Conservation (phyloP, 35 echinoderm and acorn worm species). For the Heliocidaris tuberculata region DNA sequence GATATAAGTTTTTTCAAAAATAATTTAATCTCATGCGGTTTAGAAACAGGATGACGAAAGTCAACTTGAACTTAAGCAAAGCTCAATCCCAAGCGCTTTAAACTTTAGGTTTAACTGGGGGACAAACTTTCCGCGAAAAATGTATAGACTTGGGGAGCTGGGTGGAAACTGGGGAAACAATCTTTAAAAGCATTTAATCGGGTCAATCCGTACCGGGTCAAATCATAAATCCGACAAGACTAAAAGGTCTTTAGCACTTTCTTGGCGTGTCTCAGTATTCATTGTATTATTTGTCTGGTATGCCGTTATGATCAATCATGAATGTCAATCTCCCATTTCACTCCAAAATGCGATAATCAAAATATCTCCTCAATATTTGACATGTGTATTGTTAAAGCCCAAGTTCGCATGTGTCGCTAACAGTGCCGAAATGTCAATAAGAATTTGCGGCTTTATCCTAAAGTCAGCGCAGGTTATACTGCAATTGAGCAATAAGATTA, state of each 20-base stretch:
- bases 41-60: background rate
- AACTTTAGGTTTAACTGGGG: background rate
- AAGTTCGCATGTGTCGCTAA: background rate
- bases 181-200: slow-evolving; percentile 3
- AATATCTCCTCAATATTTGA: background rate
- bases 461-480: background rate
- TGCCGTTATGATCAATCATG: background rate
- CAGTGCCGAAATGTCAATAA: background rate
- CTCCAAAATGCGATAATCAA: background rate
- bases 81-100: background rate
- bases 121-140: background rate
- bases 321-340: background rate
- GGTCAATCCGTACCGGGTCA: background rate
- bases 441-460: background rate
- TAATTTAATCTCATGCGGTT: slow-evolving; percentile 3
- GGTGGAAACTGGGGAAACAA: background rate
- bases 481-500: background rate
- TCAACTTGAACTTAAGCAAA: background rate
- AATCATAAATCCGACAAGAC: background rate
- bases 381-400: background rate
- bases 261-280: background rate
- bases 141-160: background rate
- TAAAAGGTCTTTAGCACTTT: slow-evolving; percentile 1
- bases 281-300: background rate
- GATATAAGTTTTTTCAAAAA: background rate